phyloP scores from a whole-genome alignment of 2,113 vertebrate species.

The Lepus americanus region DNA sequence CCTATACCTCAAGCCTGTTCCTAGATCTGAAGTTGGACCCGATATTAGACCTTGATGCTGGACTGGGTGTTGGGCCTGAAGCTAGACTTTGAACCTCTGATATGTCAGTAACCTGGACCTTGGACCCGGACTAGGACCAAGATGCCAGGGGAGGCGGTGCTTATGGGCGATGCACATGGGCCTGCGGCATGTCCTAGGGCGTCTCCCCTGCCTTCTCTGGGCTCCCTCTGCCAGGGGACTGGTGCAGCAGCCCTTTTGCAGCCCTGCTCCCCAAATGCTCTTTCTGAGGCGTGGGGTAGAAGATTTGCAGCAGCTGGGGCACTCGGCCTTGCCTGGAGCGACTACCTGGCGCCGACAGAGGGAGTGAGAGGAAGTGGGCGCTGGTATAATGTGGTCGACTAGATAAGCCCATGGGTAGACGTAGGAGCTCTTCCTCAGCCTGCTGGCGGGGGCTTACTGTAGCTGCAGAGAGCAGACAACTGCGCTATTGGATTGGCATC shows the following conservation, averaged over 20 bases:
- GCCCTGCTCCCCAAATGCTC: neutral
- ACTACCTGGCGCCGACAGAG: slow-evolving; percentile 8
- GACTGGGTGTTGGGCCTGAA: neutral
- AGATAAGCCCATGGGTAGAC: slow-evolving; percentile 63
- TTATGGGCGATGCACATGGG: neutral
- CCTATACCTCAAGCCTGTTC: neutral
- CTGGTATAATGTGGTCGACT: slow-evolving; percentile 70
- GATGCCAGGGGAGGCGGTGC: neutral
- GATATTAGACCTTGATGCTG: neutral
- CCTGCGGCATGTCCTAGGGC: slow-evolving; percentile 31
- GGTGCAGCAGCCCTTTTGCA: slow-evolving; percentile 17
- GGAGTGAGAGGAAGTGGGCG: slow-evolving; percentile 38
- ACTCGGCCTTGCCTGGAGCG: slow-evolving; percentile 35
- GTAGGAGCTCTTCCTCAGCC: slow-evolving; percentile 42
- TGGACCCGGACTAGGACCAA: slow-evolving; percentile 7
- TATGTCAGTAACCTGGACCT: neutral
- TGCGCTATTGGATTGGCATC: slow-evolving; percentile 78
- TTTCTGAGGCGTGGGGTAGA: slow-evolving; percentile 26
- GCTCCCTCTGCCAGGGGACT: neutral
- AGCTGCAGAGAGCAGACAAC: slow-evolving; percentile 71
- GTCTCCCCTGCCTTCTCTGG: slow-evolving; percentile 22
- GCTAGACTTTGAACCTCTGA: neutral
- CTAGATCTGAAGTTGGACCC: neutral
- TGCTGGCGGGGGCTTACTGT: slow-evolving; percentile 71
- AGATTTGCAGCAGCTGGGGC: neutral